Base-by-base conservation (phyloP, 2,113 vertebrate genomes). In the Psilopogon haemacephalus region DNA sequence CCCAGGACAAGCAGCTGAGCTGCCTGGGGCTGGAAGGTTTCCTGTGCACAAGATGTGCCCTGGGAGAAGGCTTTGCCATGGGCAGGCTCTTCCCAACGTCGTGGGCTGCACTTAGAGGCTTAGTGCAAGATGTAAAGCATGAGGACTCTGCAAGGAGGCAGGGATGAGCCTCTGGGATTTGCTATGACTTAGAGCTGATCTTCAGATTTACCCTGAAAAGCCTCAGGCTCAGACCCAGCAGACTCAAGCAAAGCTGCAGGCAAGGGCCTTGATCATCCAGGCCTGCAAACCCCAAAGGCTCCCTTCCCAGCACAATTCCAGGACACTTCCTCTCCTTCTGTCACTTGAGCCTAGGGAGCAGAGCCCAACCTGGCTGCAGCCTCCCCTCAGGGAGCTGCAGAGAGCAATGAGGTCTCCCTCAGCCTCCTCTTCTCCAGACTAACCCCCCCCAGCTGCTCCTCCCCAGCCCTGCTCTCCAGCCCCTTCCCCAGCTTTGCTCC, bases 161-260 rank as follows among this genome's bases (percentile, higher is more conserved):
- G 78, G 79, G 40, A 24, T 67, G 68, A 88, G 13, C 71, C 85
- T 74, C 20, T 72, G 80, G 83, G 83, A 86, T 77, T 80, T 60
- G 23, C 5, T 32, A 12, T 3, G 58, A 68, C 71, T 74, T 19
- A 33, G 54, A 73, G 76, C 6, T 81, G 88, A 93, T 86, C 85
- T 83, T 20, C 88, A 83, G 60, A 28, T 85, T 95, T 86, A 93
- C 82, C 75, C 85, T 63, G 68, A 60, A 79, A 62, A 91, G 68
- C 75, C 72, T 63, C 60, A 33, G 55, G 78, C 69, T 87, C 91
- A 63, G 84, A 72, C 62, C 83, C 0, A 1, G 56, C 74, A 71
- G 70, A 6, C 58, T 79, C n/a, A 33, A 80, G 60, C 27, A 89
- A 27, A 52, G 87, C 78, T 64, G n/a, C 79, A 69, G 79, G 72